Percentiles rank a stretch among this genome's conserved stretches.
Conservation (phyloP, 2,797 vertebrate species). For the Clamator glandarius region DNA sequence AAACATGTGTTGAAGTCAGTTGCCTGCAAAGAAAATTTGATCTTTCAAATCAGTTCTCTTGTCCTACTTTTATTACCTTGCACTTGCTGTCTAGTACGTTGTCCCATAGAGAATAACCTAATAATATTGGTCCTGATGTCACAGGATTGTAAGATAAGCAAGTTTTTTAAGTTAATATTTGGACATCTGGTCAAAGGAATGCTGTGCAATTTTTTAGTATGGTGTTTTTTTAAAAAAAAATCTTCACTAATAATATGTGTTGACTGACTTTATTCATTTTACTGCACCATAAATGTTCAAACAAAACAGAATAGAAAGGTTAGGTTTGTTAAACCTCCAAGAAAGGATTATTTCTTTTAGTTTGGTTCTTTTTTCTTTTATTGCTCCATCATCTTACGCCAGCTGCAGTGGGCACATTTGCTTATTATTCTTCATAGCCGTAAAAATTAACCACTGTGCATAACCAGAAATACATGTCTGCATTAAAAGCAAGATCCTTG, state of each 20-base stretch:
- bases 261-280: not conserved
- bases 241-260: not conserved
- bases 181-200: not conserved
- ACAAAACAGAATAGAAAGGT: not conserved
- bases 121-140: not conserved
- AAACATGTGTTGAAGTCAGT: not conserved
- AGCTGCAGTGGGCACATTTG: not conserved
- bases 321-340: not conserved
- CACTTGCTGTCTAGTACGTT: not conserved
- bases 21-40: not conserved
- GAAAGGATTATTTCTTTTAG: not conserved
- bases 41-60: not conserved
- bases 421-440: not conserved
- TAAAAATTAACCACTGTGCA: not conserved
- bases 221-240: not conserved
- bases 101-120: not conserved
- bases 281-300: not conserved
- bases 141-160: not conserved
- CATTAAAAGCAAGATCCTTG: not conserved
- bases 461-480: not conserved
- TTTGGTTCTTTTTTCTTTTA: not conserved
- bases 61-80: not conserved
- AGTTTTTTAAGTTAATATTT: not conserved
- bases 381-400: not conserved
- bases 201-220: not conserved